Percentiles rank a stretch among this genome's conserved stretches.
phyloP scores from a whole-genome alignment of 2,888 invertebrate genomes.

The Alsophila aescularia region DNA sequence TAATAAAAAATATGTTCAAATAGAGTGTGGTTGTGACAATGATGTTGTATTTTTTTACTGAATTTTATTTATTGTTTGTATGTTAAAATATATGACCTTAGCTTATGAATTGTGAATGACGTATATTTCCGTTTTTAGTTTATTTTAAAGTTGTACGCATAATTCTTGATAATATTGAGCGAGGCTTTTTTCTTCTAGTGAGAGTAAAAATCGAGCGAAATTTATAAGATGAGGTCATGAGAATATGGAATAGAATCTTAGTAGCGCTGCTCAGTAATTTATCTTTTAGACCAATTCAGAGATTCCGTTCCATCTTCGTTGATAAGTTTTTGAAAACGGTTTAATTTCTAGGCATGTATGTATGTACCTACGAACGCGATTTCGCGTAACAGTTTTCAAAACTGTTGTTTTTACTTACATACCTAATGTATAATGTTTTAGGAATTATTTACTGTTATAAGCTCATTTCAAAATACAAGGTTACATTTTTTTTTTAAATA shows the following conservation, averaged over 20 bases:
- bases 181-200: neutral
- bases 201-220: neutral
- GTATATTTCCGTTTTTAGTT: neutral
- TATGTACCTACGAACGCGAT: too few relatives aligned
- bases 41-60: slow-evolving; percentile 8
- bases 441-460: too few relatives aligned
- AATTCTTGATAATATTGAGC: too few relatives aligned
- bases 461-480: too few relatives aligned
- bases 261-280: slow-evolving; percentile 3
- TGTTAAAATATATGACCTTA: slow-evolving; percentile 5
- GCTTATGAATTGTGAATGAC: neutral
- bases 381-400: too few relatives aligned
- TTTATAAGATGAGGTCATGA: slow-evolving; percentile 4
- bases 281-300: slow-evolving; percentile 8
- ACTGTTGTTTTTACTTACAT: too few relatives aligned
- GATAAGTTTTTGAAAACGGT: neutral
- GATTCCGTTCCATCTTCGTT: slow-evolving; percentile 14
- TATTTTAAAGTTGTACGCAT: neutral
- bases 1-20: neutral
- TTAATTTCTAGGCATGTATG: neutral
- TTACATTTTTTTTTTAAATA: too few relatives aligned
- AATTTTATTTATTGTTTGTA: slow-evolving; percentile 16
- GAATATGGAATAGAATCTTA: slow-evolving; percentile 14
- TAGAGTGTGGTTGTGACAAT: slow-evolving; percentile 23
- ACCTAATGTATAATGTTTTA: too few relatives aligned